These are phyloP conservation scores for Mercenaria mercenaria DNA, from an alignment of 1,140 invertebrate genomes.

Conservation along the genomic window DNA sequence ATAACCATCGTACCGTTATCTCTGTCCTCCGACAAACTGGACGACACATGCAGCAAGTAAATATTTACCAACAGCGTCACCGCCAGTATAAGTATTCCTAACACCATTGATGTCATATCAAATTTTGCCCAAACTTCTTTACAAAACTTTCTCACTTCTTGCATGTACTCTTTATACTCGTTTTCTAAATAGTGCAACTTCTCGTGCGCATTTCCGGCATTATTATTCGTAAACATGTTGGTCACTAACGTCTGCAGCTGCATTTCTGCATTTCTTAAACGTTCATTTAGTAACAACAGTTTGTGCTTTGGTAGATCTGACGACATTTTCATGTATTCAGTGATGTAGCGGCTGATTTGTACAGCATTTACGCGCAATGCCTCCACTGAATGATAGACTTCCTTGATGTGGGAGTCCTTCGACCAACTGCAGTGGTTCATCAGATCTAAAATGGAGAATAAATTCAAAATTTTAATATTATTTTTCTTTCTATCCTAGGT, in stretches of 20 bases:
- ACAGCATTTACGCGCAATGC: constrained; percentile 91
- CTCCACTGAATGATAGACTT: constrained; percentile 82
- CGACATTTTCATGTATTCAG: constrained; percentile 87
- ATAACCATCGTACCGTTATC: constrained; percentile 65
- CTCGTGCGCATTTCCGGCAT: constrained; percentile 55
- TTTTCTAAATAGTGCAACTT: constrained; percentile 72
- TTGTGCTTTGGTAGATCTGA: constrained; percentile 88
- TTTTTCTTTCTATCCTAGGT: no score
- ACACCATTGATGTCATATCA: constrained; percentile 79
- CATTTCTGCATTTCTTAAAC: constrained; percentile 73
- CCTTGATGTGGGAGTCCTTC: constrained; percentile 60
- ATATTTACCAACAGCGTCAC: constrained; percentile 70
- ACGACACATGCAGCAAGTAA: constrained; percentile 58
- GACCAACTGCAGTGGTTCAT: constrained; percentile 86
- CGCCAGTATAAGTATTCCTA: constrained; percentile 79
- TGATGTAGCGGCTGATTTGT: constrained; percentile 90
- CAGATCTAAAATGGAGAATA: constrained; percentile 88
- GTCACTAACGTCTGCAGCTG: constrained; percentile 78
- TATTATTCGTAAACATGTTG: constrained; percentile 70
- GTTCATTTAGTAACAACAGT: constrained; percentile 70
- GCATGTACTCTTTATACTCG: constrained; percentile 78
- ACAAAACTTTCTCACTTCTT: constrained; percentile 77
- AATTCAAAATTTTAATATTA: no score
- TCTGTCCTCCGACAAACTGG: constrained; percentile 55
- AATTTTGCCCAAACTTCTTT: constrained; percentile 85